Evolutionary conservation across 1,140 invertebrate genomes (phyloP), one percentile per base, ranked within the genome.

Genomic region (Diorhabda elongata): DNA sequence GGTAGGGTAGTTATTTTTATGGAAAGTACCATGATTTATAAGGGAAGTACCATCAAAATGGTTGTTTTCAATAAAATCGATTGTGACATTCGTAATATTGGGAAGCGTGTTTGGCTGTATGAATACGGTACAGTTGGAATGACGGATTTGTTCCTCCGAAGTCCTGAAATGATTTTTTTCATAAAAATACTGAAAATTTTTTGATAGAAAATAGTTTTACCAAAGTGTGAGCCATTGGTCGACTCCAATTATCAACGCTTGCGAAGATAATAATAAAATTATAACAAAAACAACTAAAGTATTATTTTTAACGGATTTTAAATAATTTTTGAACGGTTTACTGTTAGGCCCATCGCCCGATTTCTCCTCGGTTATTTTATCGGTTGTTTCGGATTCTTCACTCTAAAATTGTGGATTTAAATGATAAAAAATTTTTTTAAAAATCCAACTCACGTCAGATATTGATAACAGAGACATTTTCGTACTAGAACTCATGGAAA

Each of bases 161-260:
- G 77, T 79, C 77, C 77, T 79, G 62, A 60, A 42, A 42, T 1
- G 4, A 41, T 60, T 3, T 8, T 60, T 41, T 26, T 7, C 59
- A 11, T 6, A 41, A 9, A 5, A 41, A 60, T 60, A 3, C 8
- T 42, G 8, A 8, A 41, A 5, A 42, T n/a, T 68, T 47, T 11
- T 58, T 26, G 26, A 44, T 2, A n/a, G 7, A 42, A 5, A 64
- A 63, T 5, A 65, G 58, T 67, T 44, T 61, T 81, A 77, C 93
- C 92, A 95, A 69, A 86, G 89, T 67, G 90, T 89, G 0, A 93
- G 80, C 88, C 92, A 95, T 77, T 88, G 94, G 78, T 96, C 93
- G 7, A 86, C 85, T 2, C 87, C 85, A 64, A 88, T 91, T 58
- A 87, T 90, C 5, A 58, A n/a, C 45, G 58, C 66, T 45, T 67